Evolutionary conservation across 2,888 invertebrate species (phyloP).

Genomic region (Drosophila histrio): DNA sequence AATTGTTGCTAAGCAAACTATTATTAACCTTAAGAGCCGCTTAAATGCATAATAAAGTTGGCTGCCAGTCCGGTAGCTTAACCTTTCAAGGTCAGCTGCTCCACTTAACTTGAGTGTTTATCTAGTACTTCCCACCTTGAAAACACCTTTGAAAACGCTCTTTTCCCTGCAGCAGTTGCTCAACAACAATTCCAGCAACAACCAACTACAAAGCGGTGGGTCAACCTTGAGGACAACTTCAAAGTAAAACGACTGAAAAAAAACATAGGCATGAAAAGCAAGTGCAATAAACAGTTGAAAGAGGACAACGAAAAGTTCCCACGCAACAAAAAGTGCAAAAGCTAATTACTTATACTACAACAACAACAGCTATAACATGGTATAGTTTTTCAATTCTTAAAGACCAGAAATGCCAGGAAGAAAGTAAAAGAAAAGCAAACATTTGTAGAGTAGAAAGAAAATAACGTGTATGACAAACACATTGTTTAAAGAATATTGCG

Average conservation of each 20-base stretch:
- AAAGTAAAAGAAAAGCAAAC: constrained; percentile 58
- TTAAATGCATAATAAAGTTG: constrained; percentile 1
- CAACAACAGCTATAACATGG: constrained; percentile 18
- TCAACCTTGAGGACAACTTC: constrained; percentile 51
- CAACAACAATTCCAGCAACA: constrained; percentile 28
- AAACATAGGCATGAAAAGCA: constrained; percentile 24
- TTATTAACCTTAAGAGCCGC: not conserved
- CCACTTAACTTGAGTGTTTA: constrained; percentile 27
- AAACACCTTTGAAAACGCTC: constrained; percentile 9
- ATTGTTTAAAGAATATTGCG: constrained; percentile 49
- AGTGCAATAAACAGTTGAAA: constrained; percentile 42
- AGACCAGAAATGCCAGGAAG: constrained; percentile 32
- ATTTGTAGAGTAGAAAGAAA: too few relatives aligned
- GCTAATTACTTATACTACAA: constrained; percentile 31
- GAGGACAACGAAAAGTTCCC: constrained; percentile 48
- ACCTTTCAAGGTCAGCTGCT: constrained; percentile 47
- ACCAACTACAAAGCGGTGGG: constrained; percentile 7
- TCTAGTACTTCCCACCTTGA: constrained; percentile 18
- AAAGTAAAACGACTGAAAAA: constrained; percentile 24
- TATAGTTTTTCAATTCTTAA: constrained; percentile 51
- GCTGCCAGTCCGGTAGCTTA: constrained; percentile 3
- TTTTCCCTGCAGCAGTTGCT: constrained; percentile 45
- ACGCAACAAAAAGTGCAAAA: constrained; percentile 49
- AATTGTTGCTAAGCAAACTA: not conserved
- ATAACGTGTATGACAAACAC: constrained; percentile 25